Evolutionary conservation across 2,113 vertebrate species (phyloP), one percentile per base, ranked within the genome.

Genomic region (Paratilapia polleni): DNA sequence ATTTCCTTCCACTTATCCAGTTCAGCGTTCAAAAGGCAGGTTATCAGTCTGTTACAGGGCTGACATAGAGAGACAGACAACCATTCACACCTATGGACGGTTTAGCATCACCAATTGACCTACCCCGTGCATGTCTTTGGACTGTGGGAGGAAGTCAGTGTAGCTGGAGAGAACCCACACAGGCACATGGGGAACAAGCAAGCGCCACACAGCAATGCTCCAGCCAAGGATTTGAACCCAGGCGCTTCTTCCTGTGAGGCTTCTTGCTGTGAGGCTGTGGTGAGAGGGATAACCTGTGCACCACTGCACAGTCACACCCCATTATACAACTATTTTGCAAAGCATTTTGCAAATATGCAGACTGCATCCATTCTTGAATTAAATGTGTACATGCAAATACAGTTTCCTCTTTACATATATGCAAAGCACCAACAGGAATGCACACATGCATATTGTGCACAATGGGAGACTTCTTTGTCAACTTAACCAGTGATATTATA

Each of bases 131-230:
- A n/a, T n/a, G n/a, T n/a, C n/a, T n/a, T n/a, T n/a, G n/a, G n/a
- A n/a, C n/a, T n/a, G n/a, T n/a, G n/a, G n/a, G n/a, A n/a, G n/a
- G n/a, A n/a, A n/a, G n/a, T 1, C 41, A 41, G 2, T 41, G 38
- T 41, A 12, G 12, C 10, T 10, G 13, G 11, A 41, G 38, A 13
- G 41, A 43, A 43, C 11, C 41, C 12, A 13, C 8, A 11, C 41
- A 43, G 41, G 4, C 41, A 43, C 41, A 12, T 6, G 15, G 13
- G 3, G 49, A 43, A 28, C 41, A 28, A 49, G 24, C 64, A 70
- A 28, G 49, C 49, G 0, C 9, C 41, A 0, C 41, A 49, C 0
- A 70, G 64, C 12, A 28, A 70, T 15, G 41, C 66, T 68, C 41
- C 41, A 47, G 22, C 11, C 0, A 64, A 41, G 41, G 22, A 3